phyloP scores from a whole-genome alignment of 2,888 invertebrate species.

The Clunio marinus region DNA sequence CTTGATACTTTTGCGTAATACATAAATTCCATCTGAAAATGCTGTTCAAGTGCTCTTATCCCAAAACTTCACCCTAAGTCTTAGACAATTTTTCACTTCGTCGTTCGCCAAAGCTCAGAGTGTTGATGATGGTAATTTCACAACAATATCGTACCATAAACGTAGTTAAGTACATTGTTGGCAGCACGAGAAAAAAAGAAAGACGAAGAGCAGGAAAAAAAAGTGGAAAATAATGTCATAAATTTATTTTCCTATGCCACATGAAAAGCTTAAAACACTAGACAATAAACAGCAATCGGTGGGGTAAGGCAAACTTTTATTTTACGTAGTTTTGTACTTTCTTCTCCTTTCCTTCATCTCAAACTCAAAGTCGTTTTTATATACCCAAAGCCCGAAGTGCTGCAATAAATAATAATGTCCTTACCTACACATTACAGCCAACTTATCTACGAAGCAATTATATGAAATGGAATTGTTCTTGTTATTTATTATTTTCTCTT shows the following conservation, averaged over 20 bases:
- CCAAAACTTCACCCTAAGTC: background rate
- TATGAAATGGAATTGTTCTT: slow-evolving; percentile 26
- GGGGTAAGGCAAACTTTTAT: slow-evolving; percentile 19
- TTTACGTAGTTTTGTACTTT: slow-evolving; percentile 1
- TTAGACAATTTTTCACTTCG: slow-evolving; percentile 29
- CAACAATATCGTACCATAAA: slow-evolving; percentile 34
- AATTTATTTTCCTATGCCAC: slow-evolving; percentile 30
- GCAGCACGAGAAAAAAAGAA: too few species aligned
- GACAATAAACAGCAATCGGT: slow-evolving; percentile 26
- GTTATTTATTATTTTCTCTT: slow-evolving; percentile 1
- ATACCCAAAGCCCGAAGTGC: slow-evolving; percentile 5
- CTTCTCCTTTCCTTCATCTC: background rate
- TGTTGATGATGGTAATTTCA: slow-evolving; percentile 38
- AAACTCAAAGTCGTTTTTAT: too few species aligned
- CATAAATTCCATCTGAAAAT: slow-evolving; percentile 14
- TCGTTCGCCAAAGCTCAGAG: slow-evolving; percentile 17
- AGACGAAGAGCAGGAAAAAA: background rate
- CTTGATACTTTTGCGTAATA: slow-evolving; percentile 25
- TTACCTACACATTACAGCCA: slow-evolving; percentile 15
- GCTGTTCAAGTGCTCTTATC: slow-evolving; percentile 11
- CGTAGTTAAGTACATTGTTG: slow-evolving; percentile 38
- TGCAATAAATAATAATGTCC: slow-evolving; percentile 29
- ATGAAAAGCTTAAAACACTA: slow-evolving; percentile 17
- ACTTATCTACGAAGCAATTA: slow-evolving; percentile 21
- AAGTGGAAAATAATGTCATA: slow-evolving; percentile 34